Conservation (phyloP, 2,888 invertebrate genomes). For the Lasioglossum marginatum region DNA sequence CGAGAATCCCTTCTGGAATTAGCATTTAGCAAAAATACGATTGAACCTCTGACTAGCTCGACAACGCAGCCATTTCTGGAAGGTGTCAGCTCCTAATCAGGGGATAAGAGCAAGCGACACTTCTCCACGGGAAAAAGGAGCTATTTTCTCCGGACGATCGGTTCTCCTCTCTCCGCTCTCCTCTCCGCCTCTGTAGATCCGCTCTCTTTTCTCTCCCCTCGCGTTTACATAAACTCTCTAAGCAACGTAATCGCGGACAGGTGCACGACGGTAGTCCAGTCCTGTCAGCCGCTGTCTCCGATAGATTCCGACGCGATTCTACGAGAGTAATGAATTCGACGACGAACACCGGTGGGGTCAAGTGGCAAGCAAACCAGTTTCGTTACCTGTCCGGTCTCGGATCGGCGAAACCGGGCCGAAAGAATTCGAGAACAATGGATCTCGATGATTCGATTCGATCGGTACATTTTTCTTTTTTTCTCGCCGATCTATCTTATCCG, state of each 20-base stretch:
- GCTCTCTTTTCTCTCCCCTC: constrained; percentile 40
- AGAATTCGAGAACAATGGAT: constrained; percentile 18
- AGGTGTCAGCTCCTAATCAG: background rate
- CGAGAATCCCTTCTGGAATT: background rate
- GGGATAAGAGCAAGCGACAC: background rate
- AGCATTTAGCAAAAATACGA: background rate
- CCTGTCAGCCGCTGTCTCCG: constrained; percentile 14
- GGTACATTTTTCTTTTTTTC: background rate
- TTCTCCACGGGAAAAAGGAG: background rate
- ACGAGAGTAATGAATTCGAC: constrained; percentile 22
- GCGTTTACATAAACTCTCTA: constrained; percentile 48
- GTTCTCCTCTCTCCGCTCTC: background rate
- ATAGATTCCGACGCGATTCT: constrained; percentile 14
- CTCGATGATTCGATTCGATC: constrained; percentile 7
- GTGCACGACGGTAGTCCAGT: constrained; percentile 26
- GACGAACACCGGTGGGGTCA: constrained; percentile 8
- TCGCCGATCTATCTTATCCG: constrained; percentile 3
- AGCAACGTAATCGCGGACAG: constrained; percentile 40
- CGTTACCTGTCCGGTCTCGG: background rate
- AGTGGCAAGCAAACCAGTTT: constrained; percentile 18
- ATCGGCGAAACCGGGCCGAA: background rate
- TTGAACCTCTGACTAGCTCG: background rate
- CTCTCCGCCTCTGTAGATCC: background rate
- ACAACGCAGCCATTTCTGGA: background rate
- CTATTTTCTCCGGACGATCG: background rate